phyloP scores from a whole-genome alignment of 2,113 vertebrate species.

The Sceloporus undulatus region DNA sequence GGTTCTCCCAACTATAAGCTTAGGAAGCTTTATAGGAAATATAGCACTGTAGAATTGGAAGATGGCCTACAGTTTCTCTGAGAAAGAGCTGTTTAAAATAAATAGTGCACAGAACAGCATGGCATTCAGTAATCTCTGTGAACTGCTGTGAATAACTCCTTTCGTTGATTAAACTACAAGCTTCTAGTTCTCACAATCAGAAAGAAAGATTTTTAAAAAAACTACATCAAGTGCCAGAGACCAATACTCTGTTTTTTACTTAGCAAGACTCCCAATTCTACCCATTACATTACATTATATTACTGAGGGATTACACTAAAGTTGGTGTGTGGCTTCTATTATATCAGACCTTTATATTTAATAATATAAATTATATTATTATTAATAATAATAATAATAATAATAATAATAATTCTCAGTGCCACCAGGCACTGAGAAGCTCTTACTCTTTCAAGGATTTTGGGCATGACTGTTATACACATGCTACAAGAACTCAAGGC shows the following conservation, averaged over 20 bases:
- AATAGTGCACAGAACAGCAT: neutral
- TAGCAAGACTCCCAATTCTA: neutral
- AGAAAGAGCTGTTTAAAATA: no score
- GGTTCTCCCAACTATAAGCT: neutral
- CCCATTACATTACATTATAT: no score
- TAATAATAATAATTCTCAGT: no score
- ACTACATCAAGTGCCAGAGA: no score
- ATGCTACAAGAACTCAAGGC: no score
- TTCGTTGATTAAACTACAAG: neutral
- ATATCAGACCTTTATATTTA: neutral
- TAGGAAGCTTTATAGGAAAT: neutral
- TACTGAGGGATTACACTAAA: no score
- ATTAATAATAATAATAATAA: no score
- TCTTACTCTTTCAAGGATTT: neutral
- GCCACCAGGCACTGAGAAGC: neutral
- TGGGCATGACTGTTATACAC: neutral
- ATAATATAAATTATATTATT: no score
- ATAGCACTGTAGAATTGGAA: neutral
- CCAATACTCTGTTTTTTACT: neutral
- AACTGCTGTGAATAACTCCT: neutral
- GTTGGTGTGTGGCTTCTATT: neutral
- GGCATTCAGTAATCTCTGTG: neutral
- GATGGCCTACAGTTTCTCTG: neutral
- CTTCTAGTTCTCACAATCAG: neutral
- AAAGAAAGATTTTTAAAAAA: neutral